phyloP scores from a whole-genome alignment of 2,797 vertebrate genomes.

The Chloroceryle amazona region DNA sequence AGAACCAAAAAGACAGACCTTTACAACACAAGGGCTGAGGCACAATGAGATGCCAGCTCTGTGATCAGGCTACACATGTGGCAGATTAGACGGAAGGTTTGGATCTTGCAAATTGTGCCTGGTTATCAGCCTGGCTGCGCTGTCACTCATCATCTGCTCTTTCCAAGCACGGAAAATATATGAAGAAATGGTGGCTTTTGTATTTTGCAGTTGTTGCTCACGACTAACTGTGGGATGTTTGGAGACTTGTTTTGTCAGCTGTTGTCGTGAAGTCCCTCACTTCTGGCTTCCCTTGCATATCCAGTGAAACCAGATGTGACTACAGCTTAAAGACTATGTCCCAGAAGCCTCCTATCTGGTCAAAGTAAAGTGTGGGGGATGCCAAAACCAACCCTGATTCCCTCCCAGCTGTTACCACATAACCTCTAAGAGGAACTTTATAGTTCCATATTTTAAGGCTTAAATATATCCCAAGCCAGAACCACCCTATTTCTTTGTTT shows the following conservation, averaged over 20 bases:
- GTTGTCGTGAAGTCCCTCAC: not conserved
- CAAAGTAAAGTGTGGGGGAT: not conserved
- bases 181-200: not conserved
- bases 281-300: not conserved
- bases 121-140: not conserved
- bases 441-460: not conserved
- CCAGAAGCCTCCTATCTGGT: not conserved
- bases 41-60: not conserved
- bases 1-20: not conserved
- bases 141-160: not conserved
- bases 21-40: not conserved
- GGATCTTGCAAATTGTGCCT: not conserved
- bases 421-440: not conserved
- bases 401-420: not conserved
- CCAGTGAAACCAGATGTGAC: not conserved
- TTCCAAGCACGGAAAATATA: not conserved
- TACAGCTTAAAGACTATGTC: not conserved
- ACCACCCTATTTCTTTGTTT: not conserved
- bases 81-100: not conserved
- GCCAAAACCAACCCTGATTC: constrained; percentile 4
- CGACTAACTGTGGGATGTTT: not conserved
- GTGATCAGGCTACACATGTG: rapidly evolving
- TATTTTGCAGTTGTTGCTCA: not conserved
- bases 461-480: not conserved
- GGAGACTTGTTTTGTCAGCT: not conserved